Evolutionary conservation across 2,888 invertebrate species (phyloP), one percentile per base, ranked within the genome.

Genomic region (Orchesellides sinensis): DNA sequence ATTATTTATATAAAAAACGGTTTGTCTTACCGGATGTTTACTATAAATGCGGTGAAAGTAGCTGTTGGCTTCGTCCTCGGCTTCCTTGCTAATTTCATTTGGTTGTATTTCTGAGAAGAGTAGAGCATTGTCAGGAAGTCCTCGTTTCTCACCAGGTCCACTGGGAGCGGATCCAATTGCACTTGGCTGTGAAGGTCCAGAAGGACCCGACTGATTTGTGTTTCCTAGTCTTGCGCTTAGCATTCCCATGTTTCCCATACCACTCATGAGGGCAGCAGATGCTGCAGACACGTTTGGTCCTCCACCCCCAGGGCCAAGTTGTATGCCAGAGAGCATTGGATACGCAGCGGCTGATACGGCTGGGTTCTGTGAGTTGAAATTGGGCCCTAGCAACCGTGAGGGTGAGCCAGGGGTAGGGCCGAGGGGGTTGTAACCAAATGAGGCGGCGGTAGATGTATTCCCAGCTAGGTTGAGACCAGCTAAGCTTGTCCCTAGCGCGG

Each of bases 11-110:
- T n/a, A n/a, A n/a, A n/a, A n/a, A n/a, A n/a, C n/a, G n/a, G n/a
- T n/a, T n/a, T n/a, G 32, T 56, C 86, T 87, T 83, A 88, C 88
- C 10, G 98, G 96, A n/a, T 98, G 96, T 90, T 98, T 96, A 90
- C 98, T 98, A 91, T 99, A 99, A 89, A 99, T 99, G 86, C 98
- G 93, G 91, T 99, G 98, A 90, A 99, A 99, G 90, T 99, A 99
- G 70, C 97, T 95, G 90, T 99, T 99, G 0, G 99, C 99, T 91
- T 99, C 99, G 89, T 99, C 98, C 90, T 99, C 99, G 52, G 99
- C 96, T 89, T 99, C 99, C 90, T 98, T 97, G 0, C 97, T 95
- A 54, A 87, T 86, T 69, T 87, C 85, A 56, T 74, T 83, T 4
- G 84, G 84, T 69, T 85, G 87, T 69, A 85, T 84, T 68, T 87